Base-by-base conservation (phyloP, 1,140 invertebrate genomes). In the Heliconius congener region DNA sequence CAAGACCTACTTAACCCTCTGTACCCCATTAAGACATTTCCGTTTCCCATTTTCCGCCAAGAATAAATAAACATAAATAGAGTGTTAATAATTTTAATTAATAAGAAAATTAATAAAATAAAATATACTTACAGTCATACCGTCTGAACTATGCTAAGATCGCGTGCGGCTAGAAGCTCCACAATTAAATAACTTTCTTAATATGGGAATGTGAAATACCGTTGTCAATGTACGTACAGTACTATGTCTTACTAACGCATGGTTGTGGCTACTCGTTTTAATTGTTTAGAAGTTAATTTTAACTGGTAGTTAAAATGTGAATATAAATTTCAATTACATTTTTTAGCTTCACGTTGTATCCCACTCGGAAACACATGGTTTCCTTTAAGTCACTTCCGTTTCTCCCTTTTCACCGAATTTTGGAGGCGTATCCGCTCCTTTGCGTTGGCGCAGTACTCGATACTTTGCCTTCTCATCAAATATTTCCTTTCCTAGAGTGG, bases 181-280 rank as follows among this genome's bases (percentile, higher is more conserved):
- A 79, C 78, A 79, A 79, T 79, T 79, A 79, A 79, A 79, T 79
- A 79, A 74, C 78, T 55, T 76, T 79, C 78, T 79, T 79, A 57
- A 79, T 79, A 79, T 79, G 78, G 78, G 13, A 16, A 73, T 60
- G 77, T 74, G 66, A 74, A 79, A 72, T 79, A 79, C 78, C 78
- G 78, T 76, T 76, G 73, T 75, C 50, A 71, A 34, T 71, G 11
- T 46, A 52, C 74, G 60, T 57, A 23, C n/a, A 55, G 55, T 23
- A 70, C 52, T 76, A 75, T 52, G 60, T 50, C 60, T 73, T 34
- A 74, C 71, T 79, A 79, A 79, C 60, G 50, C 66, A 71, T 34
- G 46, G 27, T 16, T 16, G 73, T 66, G 34, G 13, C 42, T 71
- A 71, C 60, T 75, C 18, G 74, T 66, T 27, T 66, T 66, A 27